phyloP scores from a whole-genome alignment of 2,888 invertebrate genomes.

The Dermolepida albohirtum region DNA sequence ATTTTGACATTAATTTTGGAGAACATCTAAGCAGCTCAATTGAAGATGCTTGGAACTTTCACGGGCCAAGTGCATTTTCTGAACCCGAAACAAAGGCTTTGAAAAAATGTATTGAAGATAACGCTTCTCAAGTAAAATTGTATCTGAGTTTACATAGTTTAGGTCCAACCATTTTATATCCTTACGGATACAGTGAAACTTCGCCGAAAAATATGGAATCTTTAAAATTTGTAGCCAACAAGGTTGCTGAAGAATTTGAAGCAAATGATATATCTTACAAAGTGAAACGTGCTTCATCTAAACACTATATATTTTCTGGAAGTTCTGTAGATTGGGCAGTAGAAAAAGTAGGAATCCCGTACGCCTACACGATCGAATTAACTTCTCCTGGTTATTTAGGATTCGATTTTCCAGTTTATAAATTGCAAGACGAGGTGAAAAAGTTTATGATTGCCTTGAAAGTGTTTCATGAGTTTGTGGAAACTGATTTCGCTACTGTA shows the following conservation, averaged over 20 bases:
- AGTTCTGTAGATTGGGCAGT: constrained; percentile 76
- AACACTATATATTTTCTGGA: constrained; percentile 70
- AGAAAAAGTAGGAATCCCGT: constrained; percentile 67
- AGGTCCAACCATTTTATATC: constrained; percentile 75
- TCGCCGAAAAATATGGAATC: constrained; percentile 66
- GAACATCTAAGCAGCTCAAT: constrained; percentile 38
- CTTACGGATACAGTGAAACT: constrained; percentile 72
- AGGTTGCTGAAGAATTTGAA: constrained; percentile 64
- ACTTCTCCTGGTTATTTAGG: constrained; percentile 71
- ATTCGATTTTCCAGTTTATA: constrained; percentile 68
- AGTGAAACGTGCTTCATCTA: constrained; percentile 66
- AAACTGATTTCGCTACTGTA: neutral
- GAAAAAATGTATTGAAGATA: constrained; percentile 68
- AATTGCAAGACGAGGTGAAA: constrained; percentile 23
- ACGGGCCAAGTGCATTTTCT: constrained; percentile 58
- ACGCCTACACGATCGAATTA: constrained; percentile 75
- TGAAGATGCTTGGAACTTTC: constrained; percentile 40
- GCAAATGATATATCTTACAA: constrained; percentile 64
- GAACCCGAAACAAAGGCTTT: constrained; percentile 64
- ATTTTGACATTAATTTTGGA: constrained; percentile 48
- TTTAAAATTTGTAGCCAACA: constrained; percentile 64
- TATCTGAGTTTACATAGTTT: constrained; percentile 81
- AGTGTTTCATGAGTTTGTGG: constrained; percentile 34
- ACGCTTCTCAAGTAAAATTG: constrained; percentile 68
- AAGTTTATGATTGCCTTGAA: constrained; percentile 27